Conservation (phyloP, 2,797 vertebrate species). For the Sebastes flavidus region DNA sequence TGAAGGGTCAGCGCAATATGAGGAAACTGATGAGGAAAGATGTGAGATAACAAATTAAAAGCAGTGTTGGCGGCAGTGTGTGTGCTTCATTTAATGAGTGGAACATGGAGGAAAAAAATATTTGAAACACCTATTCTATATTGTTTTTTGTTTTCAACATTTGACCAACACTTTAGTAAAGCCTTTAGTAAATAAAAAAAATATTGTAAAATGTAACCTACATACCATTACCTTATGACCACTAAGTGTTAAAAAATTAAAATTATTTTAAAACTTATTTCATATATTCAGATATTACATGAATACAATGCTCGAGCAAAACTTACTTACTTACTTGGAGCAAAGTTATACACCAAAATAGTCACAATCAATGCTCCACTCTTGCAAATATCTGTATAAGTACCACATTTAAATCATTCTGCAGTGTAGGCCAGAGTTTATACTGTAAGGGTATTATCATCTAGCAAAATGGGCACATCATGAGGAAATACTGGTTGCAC, state of each 20-base stretch:
- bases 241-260: background rate
- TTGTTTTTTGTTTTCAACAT: background rate
- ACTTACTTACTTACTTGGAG: background rate
- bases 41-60: background rate
- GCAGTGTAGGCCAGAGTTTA: background rate
- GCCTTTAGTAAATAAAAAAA: background rate
- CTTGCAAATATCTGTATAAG: background rate
- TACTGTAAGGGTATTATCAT: slow-evolving; percentile 9
- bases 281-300: background rate
- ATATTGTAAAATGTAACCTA: background rate
- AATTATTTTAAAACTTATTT: background rate
- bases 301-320: background rate
- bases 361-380: background rate
- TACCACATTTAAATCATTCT: background rate
- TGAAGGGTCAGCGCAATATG: background rate
- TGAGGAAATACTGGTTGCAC: slow-evolving; percentile 32
- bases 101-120: background rate
- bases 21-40: background rate
- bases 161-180: background rate
- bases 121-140: background rate
- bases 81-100: background rate
- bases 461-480: slow-evolving; percentile 18
- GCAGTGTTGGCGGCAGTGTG: background rate
- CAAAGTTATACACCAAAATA: background rate
- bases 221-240: background rate